Evolutionary conservation across 2,113 vertebrate species (phyloP), one percentile per base, ranked within the genome.

Genomic region (Cyphomyrus plagiostoma): DNA sequence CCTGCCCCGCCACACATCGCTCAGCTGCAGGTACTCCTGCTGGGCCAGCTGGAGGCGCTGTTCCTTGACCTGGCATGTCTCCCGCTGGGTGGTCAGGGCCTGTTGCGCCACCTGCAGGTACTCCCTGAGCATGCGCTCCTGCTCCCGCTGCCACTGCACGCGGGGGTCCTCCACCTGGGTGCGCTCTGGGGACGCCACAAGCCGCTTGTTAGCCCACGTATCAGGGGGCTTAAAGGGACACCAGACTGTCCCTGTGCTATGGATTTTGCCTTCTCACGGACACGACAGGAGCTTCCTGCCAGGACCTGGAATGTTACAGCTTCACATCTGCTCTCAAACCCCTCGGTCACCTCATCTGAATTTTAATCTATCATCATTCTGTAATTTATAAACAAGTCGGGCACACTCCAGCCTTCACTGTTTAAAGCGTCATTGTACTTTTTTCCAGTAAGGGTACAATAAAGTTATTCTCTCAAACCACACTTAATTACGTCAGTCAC

Each of bases 91-190:
- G n/a, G 95, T 97, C 92, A 99, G 95, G 0, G 98, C 98, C 62
- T 99, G 97, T 90, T 97, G 96, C 88, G 98, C 98, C 92, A 98
- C 97, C n/a, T 96, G 93, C 90, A 99, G 97, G 93, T 99, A 99
- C 88, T 99, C 97, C 91, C 97, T 97, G 93, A 99, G 95, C 98
- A 99, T 99, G 91, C 96, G 95, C 93, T 99, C 97, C 95, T 99
- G 98, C 92, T 98, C 98, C 91, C 94, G 95, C 93, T 98, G 96
- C 98, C 98, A 99, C 56, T 99, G 98, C 26, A 96, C 97, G 50
- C 98, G 97, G 0, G 98, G 98, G 93, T 99, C 98, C 94, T 99
- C 98, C 89, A 99, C 97, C 96, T 99, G 98, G 19, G 98, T 99
- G n/a, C 97, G 94, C 92, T 96, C 96, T 96, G 92, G 0, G 45